Conservation (phyloP, 2,113 vertebrate genomes). For the Elaphurus davidianus region DNA sequence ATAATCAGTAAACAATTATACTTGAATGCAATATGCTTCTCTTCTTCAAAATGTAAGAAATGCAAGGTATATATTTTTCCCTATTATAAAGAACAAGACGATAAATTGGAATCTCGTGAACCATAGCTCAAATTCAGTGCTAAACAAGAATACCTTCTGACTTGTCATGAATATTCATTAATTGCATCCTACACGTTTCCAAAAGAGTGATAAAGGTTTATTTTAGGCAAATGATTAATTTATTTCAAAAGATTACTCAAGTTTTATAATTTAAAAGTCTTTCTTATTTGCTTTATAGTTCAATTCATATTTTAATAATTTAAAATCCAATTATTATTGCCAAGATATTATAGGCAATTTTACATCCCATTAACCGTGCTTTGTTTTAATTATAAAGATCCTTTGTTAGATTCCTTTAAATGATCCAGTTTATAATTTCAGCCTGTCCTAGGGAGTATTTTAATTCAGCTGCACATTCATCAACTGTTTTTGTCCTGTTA, state of each 20-base stretch:
- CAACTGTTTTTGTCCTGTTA: constrained; percentile 89
- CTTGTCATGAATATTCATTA: constrained; percentile 7
- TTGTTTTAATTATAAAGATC: constrained; percentile 95
- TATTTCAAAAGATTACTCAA: constrained; percentile 57
- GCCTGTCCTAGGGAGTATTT: constrained; percentile 86
- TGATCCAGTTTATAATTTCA: constrained; percentile 88
- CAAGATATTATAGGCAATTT: constrained; percentile 90
- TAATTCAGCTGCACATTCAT: constrained; percentile 89
- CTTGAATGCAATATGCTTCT: not conserved
- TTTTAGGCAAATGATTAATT: constrained; percentile 67
- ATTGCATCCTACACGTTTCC: not conserved
- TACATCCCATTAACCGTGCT: constrained; percentile 93
- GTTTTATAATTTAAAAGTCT: constrained; percentile 61
- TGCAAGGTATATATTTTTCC: not conserved
- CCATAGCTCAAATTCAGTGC: not conserved
- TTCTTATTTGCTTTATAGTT: constrained; percentile 74
- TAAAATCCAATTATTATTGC: constrained; percentile 86
- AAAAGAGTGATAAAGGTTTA: constrained; percentile 31
- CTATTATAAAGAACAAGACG: not conserved
- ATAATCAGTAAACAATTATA: not conserved
- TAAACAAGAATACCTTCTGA: not conserved
- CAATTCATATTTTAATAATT: constrained; percentile 84
- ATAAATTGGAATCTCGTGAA: not conserved
- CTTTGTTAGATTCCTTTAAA: constrained; percentile 89
- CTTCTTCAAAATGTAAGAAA: not conserved